These are phyloP conservation scores for Sturnira hondurensis DNA, from an alignment of 2,113 vertebrate species.

Conservation along the genomic window DNA sequence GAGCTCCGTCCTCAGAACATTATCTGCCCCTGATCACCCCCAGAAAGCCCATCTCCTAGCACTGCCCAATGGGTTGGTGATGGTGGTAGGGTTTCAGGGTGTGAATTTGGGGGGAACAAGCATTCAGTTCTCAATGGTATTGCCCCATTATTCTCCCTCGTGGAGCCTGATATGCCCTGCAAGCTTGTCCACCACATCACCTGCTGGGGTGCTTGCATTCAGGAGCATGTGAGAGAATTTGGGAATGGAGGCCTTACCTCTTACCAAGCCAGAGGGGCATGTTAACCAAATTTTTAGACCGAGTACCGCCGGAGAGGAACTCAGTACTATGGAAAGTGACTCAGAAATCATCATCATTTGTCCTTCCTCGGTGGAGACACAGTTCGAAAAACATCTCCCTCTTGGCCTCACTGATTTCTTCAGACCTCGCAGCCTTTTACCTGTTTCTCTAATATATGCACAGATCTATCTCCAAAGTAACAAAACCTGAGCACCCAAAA, in stretches of 20 bases:
- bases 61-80: neutral
- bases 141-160: fast-evolving
- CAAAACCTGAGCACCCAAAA: neutral
- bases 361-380: neutral
- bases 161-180: neutral
- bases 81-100: neutral
- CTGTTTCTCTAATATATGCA: neutral
- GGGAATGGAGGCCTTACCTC: neutral
- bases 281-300: neutral
- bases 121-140: neutral
- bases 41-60: neutral
- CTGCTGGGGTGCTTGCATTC: neutral
- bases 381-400: neutral
- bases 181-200: neutral
- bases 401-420: neutral
- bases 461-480: neutral
- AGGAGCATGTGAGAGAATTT: neutral
- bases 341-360: neutral
- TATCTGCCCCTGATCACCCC: neutral
- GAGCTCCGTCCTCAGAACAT: too few species aligned
- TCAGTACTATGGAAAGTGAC: neutral
- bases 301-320: neutral
- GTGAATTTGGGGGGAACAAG: neutral
- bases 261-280: neutral
- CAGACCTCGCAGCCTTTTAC: neutral